phyloP scores from a whole-genome alignment of 2,113 vertebrate genomes.

The Pygoscelis adeliae region DNA sequence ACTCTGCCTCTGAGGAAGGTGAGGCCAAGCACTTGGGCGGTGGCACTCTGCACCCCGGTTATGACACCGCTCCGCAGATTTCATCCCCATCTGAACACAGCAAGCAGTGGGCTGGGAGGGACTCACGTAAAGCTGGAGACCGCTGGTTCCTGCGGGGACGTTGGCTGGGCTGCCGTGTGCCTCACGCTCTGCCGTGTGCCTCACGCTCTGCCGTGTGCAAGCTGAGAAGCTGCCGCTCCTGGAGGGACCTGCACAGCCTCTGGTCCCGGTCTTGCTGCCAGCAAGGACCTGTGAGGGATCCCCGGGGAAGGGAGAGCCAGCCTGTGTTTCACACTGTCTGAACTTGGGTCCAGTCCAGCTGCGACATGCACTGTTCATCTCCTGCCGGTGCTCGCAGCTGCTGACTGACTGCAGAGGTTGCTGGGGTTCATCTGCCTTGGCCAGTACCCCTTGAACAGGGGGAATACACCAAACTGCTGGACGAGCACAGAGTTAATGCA shows the following conservation, averaged over 20 bases:
- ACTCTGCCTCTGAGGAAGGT: not conserved
- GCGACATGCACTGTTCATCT: accelerated
- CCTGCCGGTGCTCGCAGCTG: not conserved
- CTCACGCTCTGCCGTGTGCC: accelerated
- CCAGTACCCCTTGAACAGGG: not conserved
- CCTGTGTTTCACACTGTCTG: not conserved
- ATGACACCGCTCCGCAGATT: accelerated
- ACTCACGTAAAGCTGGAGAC: accelerated
- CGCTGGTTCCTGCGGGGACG: accelerated
- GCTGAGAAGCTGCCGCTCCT: not conserved
- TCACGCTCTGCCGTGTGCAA: accelerated
- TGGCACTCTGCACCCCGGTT: not conserved
- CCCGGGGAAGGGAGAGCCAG: not conserved
- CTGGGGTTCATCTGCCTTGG: not conserved
- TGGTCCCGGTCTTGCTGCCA: not conserved
- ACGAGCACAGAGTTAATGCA: not conserved
- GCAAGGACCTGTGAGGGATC: not conserved
- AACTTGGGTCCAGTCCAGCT: not conserved
- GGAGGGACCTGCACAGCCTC: not conserved
- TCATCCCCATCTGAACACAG: accelerated
- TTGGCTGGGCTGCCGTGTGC: not conserved
- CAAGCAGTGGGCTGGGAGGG: not conserved
- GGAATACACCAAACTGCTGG: not conserved
- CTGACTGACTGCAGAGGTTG: not conserved
- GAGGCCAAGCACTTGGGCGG: not conserved